Percentiles rank a stretch among this genome's conserved stretches.
These are phyloP conservation scores for Sebastes itinus DNA, from an alignment of 2,797 vertebrate species.

Conservation along the genomic window DNA sequence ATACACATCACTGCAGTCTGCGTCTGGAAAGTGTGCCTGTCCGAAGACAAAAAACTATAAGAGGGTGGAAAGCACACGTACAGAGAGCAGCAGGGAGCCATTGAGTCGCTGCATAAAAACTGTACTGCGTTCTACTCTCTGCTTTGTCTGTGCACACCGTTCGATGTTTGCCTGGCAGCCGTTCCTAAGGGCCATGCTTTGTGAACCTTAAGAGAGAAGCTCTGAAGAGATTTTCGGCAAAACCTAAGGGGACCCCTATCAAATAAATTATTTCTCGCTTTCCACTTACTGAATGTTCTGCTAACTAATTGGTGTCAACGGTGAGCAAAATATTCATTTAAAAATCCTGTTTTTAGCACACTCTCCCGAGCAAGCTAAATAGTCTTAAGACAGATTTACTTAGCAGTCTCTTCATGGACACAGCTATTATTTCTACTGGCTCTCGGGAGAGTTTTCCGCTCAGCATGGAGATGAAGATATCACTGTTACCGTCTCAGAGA, in stretches of 20 bases:
- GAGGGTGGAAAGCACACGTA: slow-evolving; percentile 13
- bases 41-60: slow-evolving; percentile 14
- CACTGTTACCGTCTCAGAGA: background rate
- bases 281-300: slow-evolving; percentile 38
- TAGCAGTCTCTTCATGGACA: background rate
- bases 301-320: slow-evolving; percentile 55
- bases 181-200: slow-evolving; percentile 5
- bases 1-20: slow-evolving; percentile 25
- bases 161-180: slow-evolving; percentile 15
- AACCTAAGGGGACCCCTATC: slow-evolving; percentile 17
- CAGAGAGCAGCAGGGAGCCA: slow-evolving; percentile 11
- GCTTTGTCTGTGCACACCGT: background rate
- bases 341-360: slow-evolving; percentile 34
- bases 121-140: background rate
- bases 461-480: slow-evolving; percentile 26
- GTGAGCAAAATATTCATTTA: slow-evolving; percentile 41
- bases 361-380: slow-evolving; percentile 6
- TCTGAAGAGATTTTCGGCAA: slow-evolving; percentile 22
- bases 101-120: background rate
- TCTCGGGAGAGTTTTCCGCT: background rate
- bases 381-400: slow-evolving; percentile 11
- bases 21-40: slow-evolving; percentile 18
- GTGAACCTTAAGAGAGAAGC: slow-evolving; percentile 1
- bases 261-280: slow-evolving; percentile 59
- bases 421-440: background rate